Evolutionary conservation across 2,797 vertebrate genomes (phyloP).

Genomic region (Hypotaenidia philippensis): DNA sequence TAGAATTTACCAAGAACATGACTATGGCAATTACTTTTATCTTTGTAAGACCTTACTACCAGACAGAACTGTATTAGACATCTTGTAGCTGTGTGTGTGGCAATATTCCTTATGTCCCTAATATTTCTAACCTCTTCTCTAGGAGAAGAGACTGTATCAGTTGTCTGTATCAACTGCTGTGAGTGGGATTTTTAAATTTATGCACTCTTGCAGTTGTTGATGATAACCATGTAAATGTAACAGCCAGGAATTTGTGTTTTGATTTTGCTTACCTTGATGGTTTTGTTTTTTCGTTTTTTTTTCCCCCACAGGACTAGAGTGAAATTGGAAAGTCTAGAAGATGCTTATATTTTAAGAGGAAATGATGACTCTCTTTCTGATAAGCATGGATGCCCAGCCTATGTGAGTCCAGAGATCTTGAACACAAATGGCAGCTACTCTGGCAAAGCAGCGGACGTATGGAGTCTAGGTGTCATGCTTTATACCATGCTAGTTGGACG

Average conservation of each 20-base stretch:
- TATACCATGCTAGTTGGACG: conserved; percentile 99
- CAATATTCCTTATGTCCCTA: background rate
- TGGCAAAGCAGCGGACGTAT: conserved; percentile 97
- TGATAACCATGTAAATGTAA: background rate
- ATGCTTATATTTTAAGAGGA: conserved; percentile 93
- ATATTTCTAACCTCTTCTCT: background rate
- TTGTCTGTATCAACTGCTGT: background rate
- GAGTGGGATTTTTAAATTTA: background rate
- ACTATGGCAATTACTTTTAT: background rate
- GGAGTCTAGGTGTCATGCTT: conserved; percentile 99
- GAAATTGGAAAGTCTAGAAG: conserved; percentile 97
- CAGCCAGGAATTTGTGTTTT: background rate
- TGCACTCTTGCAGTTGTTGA: background rate
- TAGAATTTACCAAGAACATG: background rate
- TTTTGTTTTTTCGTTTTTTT: background rate
- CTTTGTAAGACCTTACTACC: background rate
- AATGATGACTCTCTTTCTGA: conserved; percentile 95
- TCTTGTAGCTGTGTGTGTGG: background rate
- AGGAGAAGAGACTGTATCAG: background rate
- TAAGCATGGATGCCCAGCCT: conserved; percentile 98
- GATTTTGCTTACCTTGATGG: conserved; percentile 18
- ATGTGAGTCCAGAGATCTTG: conserved; percentile 98
- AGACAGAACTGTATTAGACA: background rate
- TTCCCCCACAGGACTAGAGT: conserved; percentile 86
- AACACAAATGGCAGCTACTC: conserved; percentile 98